Evolutionary conservation across 1,140 invertebrate species (phyloP).

Genomic region (Drosophila kepulauana): DNA sequence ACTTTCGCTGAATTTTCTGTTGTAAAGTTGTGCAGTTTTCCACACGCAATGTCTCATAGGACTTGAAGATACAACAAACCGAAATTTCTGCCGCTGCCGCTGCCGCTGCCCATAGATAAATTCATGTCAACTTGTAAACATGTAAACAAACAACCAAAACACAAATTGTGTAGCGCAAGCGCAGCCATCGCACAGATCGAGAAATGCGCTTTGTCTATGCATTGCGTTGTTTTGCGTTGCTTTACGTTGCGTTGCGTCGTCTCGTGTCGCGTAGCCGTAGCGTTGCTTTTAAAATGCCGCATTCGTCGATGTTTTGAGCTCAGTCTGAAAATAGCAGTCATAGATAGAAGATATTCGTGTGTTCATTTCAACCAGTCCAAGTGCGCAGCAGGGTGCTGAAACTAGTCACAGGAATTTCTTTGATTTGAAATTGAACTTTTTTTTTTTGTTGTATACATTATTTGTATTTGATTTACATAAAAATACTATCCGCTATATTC

Average conservation of each 20-base stretch:
- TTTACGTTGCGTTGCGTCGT: constrained; percentile 20
- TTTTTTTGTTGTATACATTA: constrained; percentile 20
- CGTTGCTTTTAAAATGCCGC: constrained; percentile 70
- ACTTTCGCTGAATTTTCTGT: too few species aligned
- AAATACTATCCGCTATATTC: too few species aligned
- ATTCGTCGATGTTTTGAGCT: constrained; percentile 60
- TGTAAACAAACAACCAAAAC: too few species aligned
- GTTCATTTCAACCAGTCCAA: constrained; percentile 17
- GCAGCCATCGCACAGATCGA: too few species aligned
- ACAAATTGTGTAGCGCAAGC: too few species aligned
- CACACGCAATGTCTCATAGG: too few species aligned
- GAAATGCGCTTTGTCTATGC: too few species aligned
- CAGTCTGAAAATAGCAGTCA: constrained; percentile 68
- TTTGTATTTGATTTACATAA: neutral
- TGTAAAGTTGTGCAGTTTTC: too few species aligned
- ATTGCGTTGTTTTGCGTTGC: constrained; percentile 16
- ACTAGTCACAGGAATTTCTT: constrained; percentile 20
- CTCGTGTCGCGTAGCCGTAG: constrained; percentile 29
- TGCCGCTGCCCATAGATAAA: too few species aligned
- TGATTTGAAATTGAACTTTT: neutral
- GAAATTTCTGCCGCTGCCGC: too few species aligned
- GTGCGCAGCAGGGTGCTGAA: constrained; percentile 11
- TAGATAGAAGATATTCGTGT: constrained; percentile 16
- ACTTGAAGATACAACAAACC: too few species aligned
- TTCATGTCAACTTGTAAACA: too few species aligned